Conservation (phyloP, 2,797 vertebrate genomes). For the Tragopan temminckii region DNA sequence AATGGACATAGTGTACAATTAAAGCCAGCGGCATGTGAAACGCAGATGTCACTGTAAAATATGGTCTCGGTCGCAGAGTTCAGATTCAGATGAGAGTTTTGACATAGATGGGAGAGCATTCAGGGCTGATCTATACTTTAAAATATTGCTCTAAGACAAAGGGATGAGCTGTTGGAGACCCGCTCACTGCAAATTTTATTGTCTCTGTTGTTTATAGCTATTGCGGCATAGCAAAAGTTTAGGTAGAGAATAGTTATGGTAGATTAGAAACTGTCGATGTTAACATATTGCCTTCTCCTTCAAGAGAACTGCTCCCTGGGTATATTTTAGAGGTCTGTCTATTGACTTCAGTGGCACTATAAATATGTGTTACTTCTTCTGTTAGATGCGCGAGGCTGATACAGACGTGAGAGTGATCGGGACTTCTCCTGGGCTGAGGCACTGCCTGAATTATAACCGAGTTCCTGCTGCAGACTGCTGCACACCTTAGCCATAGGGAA, state of each 20-base stretch:
- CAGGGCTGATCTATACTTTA: constrained; percentile 14
- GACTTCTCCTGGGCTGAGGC: constrained; percentile 4
- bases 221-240: constrained; percentile 26
- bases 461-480: constrained; percentile 11
- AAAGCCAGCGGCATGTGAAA: constrained; percentile 56
- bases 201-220: constrained; percentile 40
- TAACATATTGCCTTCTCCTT: constrained; percentile 56
- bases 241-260: constrained; percentile 35
- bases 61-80: neutral
- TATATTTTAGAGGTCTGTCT: constrained; percentile 57
- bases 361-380: constrained; percentile 45
- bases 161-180: constrained; percentile 30
- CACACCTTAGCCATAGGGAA: neutral
- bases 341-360: constrained; percentile 35
- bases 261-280: constrained; percentile 32
- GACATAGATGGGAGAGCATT: constrained; percentile 21
- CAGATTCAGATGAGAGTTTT: constrained; percentile 13
- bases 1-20: neutral
- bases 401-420: constrained; percentile 1
- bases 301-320: constrained; percentile 5
- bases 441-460: constrained; percentile 24
- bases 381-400: constrained; percentile 5
- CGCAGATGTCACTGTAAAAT: constrained; percentile 9
- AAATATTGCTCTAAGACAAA: constrained; percentile 46
- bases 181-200: constrained; percentile 25